Base-by-base conservation (phyloP, 2,113 vertebrate genomes). In the Typhlomys cinereus region DNA sequence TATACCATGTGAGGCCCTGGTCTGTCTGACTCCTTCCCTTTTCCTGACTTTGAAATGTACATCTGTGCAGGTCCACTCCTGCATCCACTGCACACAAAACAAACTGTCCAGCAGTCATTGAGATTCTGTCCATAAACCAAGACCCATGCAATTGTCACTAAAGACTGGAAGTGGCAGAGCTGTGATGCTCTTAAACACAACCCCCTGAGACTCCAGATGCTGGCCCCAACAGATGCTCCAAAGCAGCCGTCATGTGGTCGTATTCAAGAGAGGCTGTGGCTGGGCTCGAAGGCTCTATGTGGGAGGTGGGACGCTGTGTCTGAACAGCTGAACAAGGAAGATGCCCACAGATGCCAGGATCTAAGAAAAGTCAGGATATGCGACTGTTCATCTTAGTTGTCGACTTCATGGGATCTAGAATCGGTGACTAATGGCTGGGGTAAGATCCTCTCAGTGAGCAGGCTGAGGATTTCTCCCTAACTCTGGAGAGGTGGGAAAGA, bases 221-320 rank as follows among this genome's bases (percentile, higher is more conserved):
- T 34, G 0, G 2, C 21, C n/a, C 34, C 85, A 46, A 23, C 9
- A 10, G 1, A n/a, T 36, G 59, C 41, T 59, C 23, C 48, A 81
- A 31, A 21, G 20, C 36, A 59, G n/a, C 6, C 1, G 48, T 73
- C 39, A 1, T 7, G 0, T 12, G 1, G 7, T 34, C 23, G 48
- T 39, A 25, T 21, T 12, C 29, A 61, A 57, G 11, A 81, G 34
- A 41, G 41, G 62, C 20, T 4, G 1, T 12, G 52, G 39, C 39
- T 20, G 4, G 59, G 5, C 48, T 13, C 13, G 36, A 23, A 11
- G 41, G 25, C 10, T 41, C 10, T 20, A 10, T 0, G 0, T 17
- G 15, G 5, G 14, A 86, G 54, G 10, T 21, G 27, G 34, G 36
- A 27, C 14, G 2, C 0, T 5, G 2, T 1, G 8, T 25, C 23